Base-by-base conservation (phyloP, 1,140 invertebrate species). In the Drosophila trapezifrons region DNA sequence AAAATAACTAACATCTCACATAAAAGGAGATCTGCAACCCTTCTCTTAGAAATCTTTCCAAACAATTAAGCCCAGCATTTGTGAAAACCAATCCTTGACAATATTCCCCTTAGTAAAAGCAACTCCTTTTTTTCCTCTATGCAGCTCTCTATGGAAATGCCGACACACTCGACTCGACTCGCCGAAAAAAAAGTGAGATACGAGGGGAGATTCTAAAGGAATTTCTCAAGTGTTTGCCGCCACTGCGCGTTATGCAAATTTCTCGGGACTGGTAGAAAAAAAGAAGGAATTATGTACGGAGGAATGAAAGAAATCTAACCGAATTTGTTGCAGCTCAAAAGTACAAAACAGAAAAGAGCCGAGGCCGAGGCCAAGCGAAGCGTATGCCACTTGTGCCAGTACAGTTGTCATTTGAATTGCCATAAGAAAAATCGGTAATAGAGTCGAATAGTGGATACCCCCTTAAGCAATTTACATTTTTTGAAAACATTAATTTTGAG, bases 351-450 rank as follows among this genome's bases (percentile, higher is more conserved):
- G 74, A 63, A 59, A 56, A 45, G 25, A 35, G 43, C 20, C 60
- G 29, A 46, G 47, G 51, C 64, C 27, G 29, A 47, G 47, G 52
- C 65, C 27, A 47, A 45, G 63, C 62, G 55, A 64, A 72, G 66
- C 69, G 43, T 55, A 65, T 37, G 64, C 72, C 80, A 83, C 80
- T 83, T 83, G 80, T 81, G 66, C 37, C 51, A 60, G 82, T 85
- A 85, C 82, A 85, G 82, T 85, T 81, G 82, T 85, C 65, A 85
- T 85, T 80, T 80, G 81, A 75, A 77, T 77, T 72, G 59, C 35
- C 25, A 79, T 6, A 59, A 79, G 54, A n/a, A n/a, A n/a, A n/a
- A n/a, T n/a, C 8, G 7, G 2, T 10, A 3, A 17, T 6, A 2
- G 4, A 12, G 0, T 65, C 4, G 51, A 47, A 25, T 20, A 2